Conservation (phyloP, 2,888 invertebrate species). For the Amiota communis region DNA sequence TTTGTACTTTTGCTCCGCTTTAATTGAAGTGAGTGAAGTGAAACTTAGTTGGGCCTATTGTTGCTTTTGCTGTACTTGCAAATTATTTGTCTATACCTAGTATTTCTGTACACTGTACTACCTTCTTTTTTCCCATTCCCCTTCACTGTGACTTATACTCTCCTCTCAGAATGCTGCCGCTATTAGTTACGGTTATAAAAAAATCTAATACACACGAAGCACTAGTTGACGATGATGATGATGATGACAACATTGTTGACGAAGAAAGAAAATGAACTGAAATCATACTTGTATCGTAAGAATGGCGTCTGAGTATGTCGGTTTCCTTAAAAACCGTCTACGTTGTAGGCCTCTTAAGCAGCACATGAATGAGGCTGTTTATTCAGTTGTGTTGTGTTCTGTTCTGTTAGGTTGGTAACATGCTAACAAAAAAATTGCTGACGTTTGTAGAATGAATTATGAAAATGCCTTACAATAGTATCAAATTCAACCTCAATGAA, state of each 20-base stretch:
- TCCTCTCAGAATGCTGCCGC: constrained; percentile 62
- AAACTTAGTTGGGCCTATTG: background rate
- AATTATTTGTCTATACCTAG: background rate
- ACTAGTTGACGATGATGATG: background rate
- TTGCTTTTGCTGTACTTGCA: constrained; percentile 27
- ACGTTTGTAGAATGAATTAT: constrained; percentile 64
- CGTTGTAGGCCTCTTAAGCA: constrained; percentile 13
- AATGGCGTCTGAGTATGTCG: no score
- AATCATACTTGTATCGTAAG: no score
- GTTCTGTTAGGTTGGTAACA: background rate
- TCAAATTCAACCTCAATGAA: constrained; percentile 50
- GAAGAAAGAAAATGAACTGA: background rate
- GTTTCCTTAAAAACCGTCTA: background rate
- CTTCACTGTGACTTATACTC: constrained; percentile 41
- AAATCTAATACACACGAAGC: constrained; percentile 57
- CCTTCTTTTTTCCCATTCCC: no score
- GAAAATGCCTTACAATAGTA: constrained; percentile 57
- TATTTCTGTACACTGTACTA: no score
- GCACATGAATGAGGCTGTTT: constrained; percentile 28
- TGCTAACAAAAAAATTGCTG: constrained; percentile 48
- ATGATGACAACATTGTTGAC: background rate
- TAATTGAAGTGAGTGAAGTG: no score
- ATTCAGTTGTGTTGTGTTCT: no score
- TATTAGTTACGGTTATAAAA: constrained; percentile 65
- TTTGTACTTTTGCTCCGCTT: constrained; percentile 18